phyloP scores from a whole-genome alignment of 2,113 vertebrate genomes.

The Xiphias gladius region DNA sequence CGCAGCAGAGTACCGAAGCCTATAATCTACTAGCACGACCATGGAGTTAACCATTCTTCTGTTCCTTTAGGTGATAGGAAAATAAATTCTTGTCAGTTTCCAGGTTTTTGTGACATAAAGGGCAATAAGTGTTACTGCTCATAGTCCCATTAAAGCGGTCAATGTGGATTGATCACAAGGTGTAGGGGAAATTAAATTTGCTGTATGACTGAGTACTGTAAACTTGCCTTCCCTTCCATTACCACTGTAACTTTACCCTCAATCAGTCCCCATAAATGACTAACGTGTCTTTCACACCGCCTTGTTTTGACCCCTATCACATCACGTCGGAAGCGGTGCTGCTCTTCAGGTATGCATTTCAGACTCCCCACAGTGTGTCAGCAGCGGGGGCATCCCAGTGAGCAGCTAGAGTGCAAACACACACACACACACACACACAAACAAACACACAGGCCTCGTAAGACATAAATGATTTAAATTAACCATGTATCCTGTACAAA shows the following conservation, averaged over 20 bases:
- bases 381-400: conserved; percentile 50
- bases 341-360: conserved; percentile 19
- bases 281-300: conserved; percentile 37
- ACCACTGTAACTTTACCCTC: conserved; percentile 38
- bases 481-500: conserved; percentile 61
- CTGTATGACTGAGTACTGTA: conserved; percentile 37
- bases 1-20: too few relatives aligned
- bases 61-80: conserved; percentile 3
- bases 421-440: neutral
- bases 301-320: conserved; percentile 36
- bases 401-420: neutral
- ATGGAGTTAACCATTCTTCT: neutral
- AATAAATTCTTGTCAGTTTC: conserved; percentile 45
- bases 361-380: conserved; percentile 22
- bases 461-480: conserved; percentile 73
- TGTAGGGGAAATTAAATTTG: conserved; percentile 46
- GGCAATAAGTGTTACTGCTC: conserved; percentile 36
- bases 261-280: conserved; percentile 50
- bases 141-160: conserved; percentile 38
- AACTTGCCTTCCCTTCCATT: conserved; percentile 41
- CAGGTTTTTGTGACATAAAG: conserved; percentile 12
- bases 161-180: conserved; percentile 53
- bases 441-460: conserved; percentile 5
- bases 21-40: neutral
- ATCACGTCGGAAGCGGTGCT: conserved; percentile 1